Conservation (phyloP, 2,888 invertebrate species). For the Glyphotaelius pellucidus region DNA sequence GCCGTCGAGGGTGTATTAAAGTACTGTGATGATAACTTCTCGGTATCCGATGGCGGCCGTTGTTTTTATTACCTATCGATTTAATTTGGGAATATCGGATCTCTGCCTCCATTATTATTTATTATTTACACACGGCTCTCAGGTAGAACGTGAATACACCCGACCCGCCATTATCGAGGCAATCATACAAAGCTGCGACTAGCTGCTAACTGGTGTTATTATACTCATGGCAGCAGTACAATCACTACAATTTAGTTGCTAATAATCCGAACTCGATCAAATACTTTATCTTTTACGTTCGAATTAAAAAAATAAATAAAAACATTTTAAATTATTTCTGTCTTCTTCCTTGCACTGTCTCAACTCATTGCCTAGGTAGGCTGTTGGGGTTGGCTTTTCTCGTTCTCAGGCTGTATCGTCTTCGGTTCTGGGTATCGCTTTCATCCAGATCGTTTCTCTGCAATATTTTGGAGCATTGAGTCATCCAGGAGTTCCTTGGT, state of each 20-base stretch:
- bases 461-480: too few relatives aligned
- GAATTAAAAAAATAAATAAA: background rate
- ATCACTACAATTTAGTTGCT: background rate
- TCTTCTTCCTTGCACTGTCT: too few relatives aligned
- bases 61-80: constrained; percentile 9
- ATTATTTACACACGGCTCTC: constrained; percentile 11
- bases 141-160: constrained; percentile 4
- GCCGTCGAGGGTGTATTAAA: background rate
- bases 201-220: background rate
- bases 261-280: background rate
- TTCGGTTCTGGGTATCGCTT: too few relatives aligned
- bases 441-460: too few relatives aligned
- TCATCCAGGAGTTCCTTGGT: too few relatives aligned
- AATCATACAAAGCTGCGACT: background rate
- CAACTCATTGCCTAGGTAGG: too few relatives aligned
- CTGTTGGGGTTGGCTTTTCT: too few relatives aligned
- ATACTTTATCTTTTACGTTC: background rate
- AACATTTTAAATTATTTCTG: too few relatives aligned
- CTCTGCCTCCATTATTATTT: constrained; percentile 4
- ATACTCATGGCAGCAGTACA: background rate
- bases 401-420: too few relatives aligned
- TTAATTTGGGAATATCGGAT: constrained; percentile 25
- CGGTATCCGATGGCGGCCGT: background rate
- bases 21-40: background rate
- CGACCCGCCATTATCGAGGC: background rate